Percentiles rank a stretch among this genome's conserved stretches.
phyloP scores from a whole-genome alignment of 2,113 vertebrate species.

The Vicugna pacos region DNA sequence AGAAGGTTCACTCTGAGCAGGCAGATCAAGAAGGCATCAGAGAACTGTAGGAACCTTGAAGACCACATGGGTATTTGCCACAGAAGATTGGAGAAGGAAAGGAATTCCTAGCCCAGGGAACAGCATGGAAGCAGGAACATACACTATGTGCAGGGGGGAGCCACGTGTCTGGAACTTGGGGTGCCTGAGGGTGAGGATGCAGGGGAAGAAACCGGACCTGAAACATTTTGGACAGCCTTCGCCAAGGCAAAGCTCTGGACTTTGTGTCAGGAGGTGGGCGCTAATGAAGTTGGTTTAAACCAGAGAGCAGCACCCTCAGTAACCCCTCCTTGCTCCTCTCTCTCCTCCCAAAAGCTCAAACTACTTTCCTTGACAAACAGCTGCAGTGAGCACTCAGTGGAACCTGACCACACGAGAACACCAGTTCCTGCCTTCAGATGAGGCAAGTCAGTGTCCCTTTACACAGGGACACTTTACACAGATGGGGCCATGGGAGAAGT shows the following conservation, averaged over 20 bases:
- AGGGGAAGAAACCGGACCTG: background rate
- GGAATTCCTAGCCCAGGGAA: too few species aligned
- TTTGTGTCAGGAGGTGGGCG: background rate
- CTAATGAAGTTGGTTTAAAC: too few species aligned
- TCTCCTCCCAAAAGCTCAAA: background rate
- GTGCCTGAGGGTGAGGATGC: accelerated
- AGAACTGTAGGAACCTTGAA: background rate
- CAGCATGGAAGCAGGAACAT: accelerated
- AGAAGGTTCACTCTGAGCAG: background rate
- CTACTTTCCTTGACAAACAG: background rate
- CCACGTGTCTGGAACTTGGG: accelerated
- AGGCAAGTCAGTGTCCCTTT: background rate
- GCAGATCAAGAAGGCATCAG: background rate
- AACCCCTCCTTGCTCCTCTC: background rate
- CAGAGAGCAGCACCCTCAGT: background rate
- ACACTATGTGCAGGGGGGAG: background rate
- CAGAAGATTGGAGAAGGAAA: background rate
- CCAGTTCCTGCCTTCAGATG: background rate
- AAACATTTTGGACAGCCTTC: accelerated
- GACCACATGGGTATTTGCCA: background rate
- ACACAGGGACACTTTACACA: background rate
- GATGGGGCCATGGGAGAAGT: background rate
- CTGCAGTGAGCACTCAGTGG: background rate
- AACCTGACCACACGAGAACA: background rate
- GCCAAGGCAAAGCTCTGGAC: background rate